Percentiles rank a stretch among this genome's conserved stretches.
phyloP scores from a whole-genome alignment of 2,888 invertebrate species.

The Acrocyrtus sp. region DNA sequence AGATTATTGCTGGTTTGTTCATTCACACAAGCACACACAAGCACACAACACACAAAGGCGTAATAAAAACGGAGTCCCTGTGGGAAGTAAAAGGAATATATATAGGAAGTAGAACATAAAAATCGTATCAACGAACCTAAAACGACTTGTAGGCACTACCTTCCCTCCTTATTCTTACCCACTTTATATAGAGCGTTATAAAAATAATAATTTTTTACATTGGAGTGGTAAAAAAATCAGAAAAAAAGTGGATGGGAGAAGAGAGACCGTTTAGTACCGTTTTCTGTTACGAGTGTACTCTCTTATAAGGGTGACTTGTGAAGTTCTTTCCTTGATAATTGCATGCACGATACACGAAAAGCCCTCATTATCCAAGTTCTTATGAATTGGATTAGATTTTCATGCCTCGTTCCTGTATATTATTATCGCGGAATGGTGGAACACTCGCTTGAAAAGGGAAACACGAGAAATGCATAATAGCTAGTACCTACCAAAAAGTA shows the following conservation, averaged over 20 bases:
- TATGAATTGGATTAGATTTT: slow-evolving; percentile 32
- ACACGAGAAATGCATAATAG: too few species aligned
- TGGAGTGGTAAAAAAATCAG: too few species aligned
- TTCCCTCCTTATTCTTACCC: too few species aligned
- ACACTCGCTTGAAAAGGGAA: too few species aligned
- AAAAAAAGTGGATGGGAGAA: too few species aligned
- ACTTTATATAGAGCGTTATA: too few species aligned
- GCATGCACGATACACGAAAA: slow-evolving; percentile 51
- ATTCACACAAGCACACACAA: neutral
- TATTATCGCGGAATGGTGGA: too few species aligned
- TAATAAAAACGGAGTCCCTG: slow-evolving; percentile 20
- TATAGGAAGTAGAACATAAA: slow-evolving; percentile 27
- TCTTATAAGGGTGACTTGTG: too few species aligned
- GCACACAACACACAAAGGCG: slow-evolving; percentile 14
- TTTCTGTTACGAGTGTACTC: too few species aligned
- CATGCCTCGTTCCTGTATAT: neutral
- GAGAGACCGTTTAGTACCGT: neutral
- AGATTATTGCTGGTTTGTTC: neutral
- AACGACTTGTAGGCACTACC: neutral
- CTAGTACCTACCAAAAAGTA: too few species aligned
- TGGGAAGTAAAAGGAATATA: neutral
- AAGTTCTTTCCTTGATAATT: slow-evolving; percentile 23
- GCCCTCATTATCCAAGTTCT: slow-evolving; percentile 54
- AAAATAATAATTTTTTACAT: too few species aligned
- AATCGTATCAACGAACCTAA: neutral